Conservation (phyloP, 1,140 invertebrate genomes). For the Halictus rubicundus region DNA sequence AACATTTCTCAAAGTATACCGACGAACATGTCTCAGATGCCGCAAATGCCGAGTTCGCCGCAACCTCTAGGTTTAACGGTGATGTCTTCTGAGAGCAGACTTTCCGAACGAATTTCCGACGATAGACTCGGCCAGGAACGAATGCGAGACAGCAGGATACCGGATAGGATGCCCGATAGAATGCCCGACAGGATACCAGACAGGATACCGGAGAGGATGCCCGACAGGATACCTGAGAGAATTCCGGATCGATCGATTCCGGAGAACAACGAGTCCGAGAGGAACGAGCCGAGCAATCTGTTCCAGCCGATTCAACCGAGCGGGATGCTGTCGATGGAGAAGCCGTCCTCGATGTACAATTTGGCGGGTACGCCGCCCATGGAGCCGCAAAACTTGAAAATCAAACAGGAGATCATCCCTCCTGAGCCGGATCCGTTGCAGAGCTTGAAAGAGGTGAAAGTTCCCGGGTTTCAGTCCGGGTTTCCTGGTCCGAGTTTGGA, state of each 20-base stretch:
- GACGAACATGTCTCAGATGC: slow-evolving; percentile 71
- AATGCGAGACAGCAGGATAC: slow-evolving; percentile 52
- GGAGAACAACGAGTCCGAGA: slow-evolving; percentile 66
- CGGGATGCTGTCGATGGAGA: slow-evolving; percentile 67
- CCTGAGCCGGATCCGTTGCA: slow-evolving; percentile 86
- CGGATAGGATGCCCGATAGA: not conserved
- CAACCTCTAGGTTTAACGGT: slow-evolving; percentile 76
- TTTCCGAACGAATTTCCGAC: slow-evolving; percentile 71
- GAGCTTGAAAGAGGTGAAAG: slow-evolving; percentile 90
- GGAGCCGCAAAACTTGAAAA: slow-evolving; percentile 89
- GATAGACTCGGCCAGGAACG: slow-evolving; percentile 60
- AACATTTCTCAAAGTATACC: slow-evolving; percentile 75
- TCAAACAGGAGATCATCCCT: slow-evolving; percentile 87
- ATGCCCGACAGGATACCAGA: slow-evolving; percentile 40
- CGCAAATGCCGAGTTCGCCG: slow-evolving; percentile 70
- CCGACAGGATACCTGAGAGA: slow-evolving; percentile 56
- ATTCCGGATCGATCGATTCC: slow-evolving; percentile 45
- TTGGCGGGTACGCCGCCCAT: slow-evolving; percentile 80
- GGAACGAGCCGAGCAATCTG: slow-evolving; percentile 73
- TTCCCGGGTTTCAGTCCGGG: slow-evolving; percentile 85
- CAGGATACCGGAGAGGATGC: slow-evolving; percentile 18
- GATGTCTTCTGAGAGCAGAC: slow-evolving; percentile 69
- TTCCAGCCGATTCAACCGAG: slow-evolving; percentile 81
- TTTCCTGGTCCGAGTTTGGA: slow-evolving; percentile 83
- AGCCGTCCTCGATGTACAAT: slow-evolving; percentile 72